A percentile compares a stretch with the other conserved stretches of the same genome.
Conservation (phyloP, 1,140 invertebrate species). For the Batillaria attramentaria region DNA sequence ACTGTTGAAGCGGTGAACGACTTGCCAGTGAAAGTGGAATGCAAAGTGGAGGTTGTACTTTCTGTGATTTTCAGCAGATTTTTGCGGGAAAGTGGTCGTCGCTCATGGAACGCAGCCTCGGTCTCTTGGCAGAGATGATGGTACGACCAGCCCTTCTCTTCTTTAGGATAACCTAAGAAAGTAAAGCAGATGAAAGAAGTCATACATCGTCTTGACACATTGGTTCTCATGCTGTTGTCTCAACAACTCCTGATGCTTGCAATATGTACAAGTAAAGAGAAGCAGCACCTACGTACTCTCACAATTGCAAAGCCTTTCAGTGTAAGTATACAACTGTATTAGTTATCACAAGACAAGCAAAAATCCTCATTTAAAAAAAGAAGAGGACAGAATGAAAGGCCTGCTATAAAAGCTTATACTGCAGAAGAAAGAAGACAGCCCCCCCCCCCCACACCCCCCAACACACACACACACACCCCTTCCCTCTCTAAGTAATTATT, state of each 20-base stretch:
- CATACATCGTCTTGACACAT: too few species aligned
- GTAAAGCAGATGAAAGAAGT: background rate
- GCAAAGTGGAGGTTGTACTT: constrained; percentile 35
- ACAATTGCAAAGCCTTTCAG: too few species aligned
- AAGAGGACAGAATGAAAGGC: too few species aligned
- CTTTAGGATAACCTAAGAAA: constrained; percentile 49
- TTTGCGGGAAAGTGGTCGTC: constrained; percentile 15
- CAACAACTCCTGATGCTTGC: background rate
- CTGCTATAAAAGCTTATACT: too few species aligned
- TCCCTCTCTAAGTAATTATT: too few species aligned
- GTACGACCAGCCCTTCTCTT: constrained; percentile 63
- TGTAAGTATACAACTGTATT: too few species aligned
- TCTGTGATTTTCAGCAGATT: constrained; percentile 29
- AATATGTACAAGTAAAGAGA: background rate
- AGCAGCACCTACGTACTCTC: too few species aligned
- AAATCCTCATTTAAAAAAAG: background rate
- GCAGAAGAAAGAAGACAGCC: too few species aligned
- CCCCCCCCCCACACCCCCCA: too few species aligned
- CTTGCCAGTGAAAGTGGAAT: constrained; percentile 38
- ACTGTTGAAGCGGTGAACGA: constrained; percentile 31
- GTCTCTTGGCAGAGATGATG: constrained; percentile 42
- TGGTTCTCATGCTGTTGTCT: too few species aligned
- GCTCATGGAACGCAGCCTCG: constrained; percentile 16
- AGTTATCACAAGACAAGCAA: background rate
- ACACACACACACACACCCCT: too few species aligned